phyloP scores from a whole-genome alignment of 92 coral and sea anemone species.

The Galaxea fascicularis region DNA sequence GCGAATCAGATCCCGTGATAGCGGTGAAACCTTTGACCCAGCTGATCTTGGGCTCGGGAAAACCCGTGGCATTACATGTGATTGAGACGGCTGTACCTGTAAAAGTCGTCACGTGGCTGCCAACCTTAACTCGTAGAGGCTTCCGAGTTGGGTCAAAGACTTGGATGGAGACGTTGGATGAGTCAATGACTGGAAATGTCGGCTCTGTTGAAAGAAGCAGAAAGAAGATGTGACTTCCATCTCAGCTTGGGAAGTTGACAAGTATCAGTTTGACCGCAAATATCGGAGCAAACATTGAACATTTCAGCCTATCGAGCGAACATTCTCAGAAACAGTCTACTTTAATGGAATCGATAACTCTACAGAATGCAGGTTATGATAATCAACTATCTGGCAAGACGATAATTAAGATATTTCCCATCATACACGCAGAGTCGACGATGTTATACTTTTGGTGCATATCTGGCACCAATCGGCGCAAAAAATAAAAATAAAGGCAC shows the following conservation, averaged over 20 bases:
- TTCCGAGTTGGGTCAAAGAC: constrained; percentile 56
- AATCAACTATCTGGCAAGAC: too few relatives aligned
- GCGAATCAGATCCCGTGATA: constrained; percentile 44
- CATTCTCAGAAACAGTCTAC: too few relatives aligned
- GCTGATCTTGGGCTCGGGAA: constrained; percentile 78
- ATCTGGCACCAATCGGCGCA: too few relatives aligned
- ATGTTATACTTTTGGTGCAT: too few relatives aligned
- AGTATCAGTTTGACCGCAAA: too few relatives aligned
- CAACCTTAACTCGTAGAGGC: constrained; percentile 58
- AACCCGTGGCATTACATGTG: constrained; percentile 78
- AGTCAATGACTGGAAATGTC: constrained; percentile 60
- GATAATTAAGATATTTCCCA: too few relatives aligned
- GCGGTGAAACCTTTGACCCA: constrained; percentile 58
- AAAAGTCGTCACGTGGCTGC: constrained; percentile 74
- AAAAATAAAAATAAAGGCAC: too few relatives aligned
- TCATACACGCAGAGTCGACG: too few relatives aligned
- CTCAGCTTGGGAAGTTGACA: neutral
- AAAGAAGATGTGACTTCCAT: neutral
- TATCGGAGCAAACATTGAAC: too few relatives aligned
- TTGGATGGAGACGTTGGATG: constrained; percentile 27
- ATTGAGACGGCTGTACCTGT: constrained; percentile 73
- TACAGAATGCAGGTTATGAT: too few relatives aligned
- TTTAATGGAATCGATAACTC: too few relatives aligned
- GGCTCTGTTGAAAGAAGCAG: constrained; percentile 52
- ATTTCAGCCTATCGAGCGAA: too few relatives aligned